Conservation (phyloP, 2,888 invertebrate genomes). For the Tachina grossa region DNA sequence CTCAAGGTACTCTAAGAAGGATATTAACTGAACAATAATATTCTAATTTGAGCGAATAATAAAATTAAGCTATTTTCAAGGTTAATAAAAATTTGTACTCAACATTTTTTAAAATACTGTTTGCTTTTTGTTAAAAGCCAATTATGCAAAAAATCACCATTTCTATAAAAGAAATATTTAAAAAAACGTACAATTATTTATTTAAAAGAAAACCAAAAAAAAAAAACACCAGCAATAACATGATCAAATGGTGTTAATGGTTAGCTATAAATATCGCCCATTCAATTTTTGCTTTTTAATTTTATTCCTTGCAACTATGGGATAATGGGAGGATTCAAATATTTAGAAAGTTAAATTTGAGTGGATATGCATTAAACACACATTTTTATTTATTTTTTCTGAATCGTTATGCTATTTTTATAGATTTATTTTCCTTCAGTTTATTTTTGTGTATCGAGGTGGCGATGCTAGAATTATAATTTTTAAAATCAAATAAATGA, state of each 20-base stretch:
- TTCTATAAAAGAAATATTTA: neutral
- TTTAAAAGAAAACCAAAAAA: slow-evolving; percentile 9
- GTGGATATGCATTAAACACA: neutral
- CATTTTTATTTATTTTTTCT: slow-evolving; percentile 13
- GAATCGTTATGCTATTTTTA: slow-evolving; percentile 34
- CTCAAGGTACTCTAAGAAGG: too few relatives aligned
- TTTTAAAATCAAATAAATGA: slow-evolving; percentile 63
- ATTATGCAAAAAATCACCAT: slow-evolving; percentile 5
- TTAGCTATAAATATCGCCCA: slow-evolving; percentile 72
- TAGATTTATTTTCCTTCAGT: neutral
- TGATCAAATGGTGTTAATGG: slow-evolving; percentile 73
- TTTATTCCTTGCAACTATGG: neutral
- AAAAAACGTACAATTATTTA: slow-evolving; percentile 18
- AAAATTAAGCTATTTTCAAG: too few relatives aligned
- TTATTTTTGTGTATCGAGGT: slow-evolving; percentile 28
- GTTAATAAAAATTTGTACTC: too few relatives aligned
- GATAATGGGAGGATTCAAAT: neutral
- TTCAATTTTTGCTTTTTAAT: neutral
- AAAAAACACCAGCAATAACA: slow-evolving; percentile 42
- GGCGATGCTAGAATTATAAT: slow-evolving; percentile 56
- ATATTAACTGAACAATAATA: too few relatives aligned
- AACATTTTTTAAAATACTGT: too few relatives aligned
- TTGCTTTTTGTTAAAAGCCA: neutral
- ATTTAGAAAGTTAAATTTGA: neutral
- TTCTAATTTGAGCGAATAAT: fast-evolving